Base-by-base conservation (phyloP, 2,888 invertebrate species). In the Drosophila nr. fundita region DNA sequence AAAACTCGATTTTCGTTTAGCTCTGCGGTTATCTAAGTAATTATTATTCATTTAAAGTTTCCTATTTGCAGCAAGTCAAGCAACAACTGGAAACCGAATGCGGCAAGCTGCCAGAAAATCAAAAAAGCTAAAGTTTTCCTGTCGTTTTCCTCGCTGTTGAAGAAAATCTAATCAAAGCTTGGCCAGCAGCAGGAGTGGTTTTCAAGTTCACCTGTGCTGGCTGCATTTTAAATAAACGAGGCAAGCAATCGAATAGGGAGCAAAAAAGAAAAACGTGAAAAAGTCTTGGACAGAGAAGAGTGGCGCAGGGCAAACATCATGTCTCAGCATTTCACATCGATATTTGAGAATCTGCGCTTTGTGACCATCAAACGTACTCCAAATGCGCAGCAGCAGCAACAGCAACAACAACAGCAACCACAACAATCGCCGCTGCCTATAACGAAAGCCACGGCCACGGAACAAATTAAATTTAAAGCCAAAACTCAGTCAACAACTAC, bases 261-360 rank as follows among this genome's bases (percentile, higher is more conserved):
- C 29, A 64, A 50, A 38, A 64, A 55, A 24, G 27, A 64, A 49
- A 27, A 27, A 7, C 27, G 69, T 40, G 60, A 61, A 66, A 66
- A 50, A 53, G 32, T 45, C 54, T 61, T 62, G 49, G 62, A 49
- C 4, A 7, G 40, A 42, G 30, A n/a, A 48, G 29, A 38, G n/a
- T 4, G 8, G 27, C 21, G 4, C 45, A 52, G 58, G 36, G 21
- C 57, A 65, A 78, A 70, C 88, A 92, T 91, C 83, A 92, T 92
- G 92, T 92, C 92, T 79, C 92, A 92, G 78, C 92, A 93, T 76
- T 92, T 93, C 76, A 89, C 91, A 70, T 91, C 93, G 82, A 92
- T 93, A 90, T 76, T 93, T 61, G 92, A 92, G 79, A 93, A 93
- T 78, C 86, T 93, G 82, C 91, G 91, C 61, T 89, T 93, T 82